These are phyloP conservation scores for Hydrochoerus hydrochaeris DNA, from an alignment of 2,113 vertebrate species.

Conservation along the genomic window DNA sequence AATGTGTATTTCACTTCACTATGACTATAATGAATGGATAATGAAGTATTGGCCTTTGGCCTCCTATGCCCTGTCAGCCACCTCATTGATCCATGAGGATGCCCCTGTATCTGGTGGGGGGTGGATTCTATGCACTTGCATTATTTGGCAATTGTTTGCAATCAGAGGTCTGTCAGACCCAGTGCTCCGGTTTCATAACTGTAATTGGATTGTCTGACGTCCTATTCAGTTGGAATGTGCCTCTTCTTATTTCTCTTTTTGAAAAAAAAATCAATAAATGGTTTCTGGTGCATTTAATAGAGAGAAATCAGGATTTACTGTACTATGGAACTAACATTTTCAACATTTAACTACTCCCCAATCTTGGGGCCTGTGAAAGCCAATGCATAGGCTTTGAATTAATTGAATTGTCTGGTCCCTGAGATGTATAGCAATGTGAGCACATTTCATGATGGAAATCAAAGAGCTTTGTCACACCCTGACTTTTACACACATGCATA, in stretches of 20 bases:
- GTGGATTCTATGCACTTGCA: neutral
- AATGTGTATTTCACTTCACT: conserved; percentile 14
- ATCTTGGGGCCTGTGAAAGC: conserved; percentile 60
- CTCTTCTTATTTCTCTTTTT: conserved; percentile 65
- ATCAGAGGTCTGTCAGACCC: conserved; percentile 66
- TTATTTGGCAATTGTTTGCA: conserved; percentile 15
- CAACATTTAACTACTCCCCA: conserved; percentile 57
- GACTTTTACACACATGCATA: neutral
- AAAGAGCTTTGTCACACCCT: conserved; percentile 26
- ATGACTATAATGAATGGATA: conserved; percentile 31
- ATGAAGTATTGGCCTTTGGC: conserved; percentile 48
- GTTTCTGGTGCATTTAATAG: conserved; percentile 66
- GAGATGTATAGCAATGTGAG: conserved; percentile 58
- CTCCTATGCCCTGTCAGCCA: neutral
- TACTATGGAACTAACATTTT: conserved; percentile 71
- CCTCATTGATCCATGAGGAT: neutral
- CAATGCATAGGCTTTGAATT: conserved; percentile 54
- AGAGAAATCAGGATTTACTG: conserved; percentile 73
- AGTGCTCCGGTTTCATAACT: conserved; percentile 72
- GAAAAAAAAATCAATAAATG: conserved; percentile 78
- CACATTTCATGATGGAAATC: conserved; percentile 63
- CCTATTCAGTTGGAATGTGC: conserved; percentile 72
- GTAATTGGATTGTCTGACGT: conserved; percentile 75
- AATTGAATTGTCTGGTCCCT: conserved; percentile 55
- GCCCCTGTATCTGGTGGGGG: neutral